Evolutionary conservation across 2,113 vertebrate species (phyloP), one percentile per base, ranked within the genome.

Genomic region (Gadus macrocephalus): DNA sequence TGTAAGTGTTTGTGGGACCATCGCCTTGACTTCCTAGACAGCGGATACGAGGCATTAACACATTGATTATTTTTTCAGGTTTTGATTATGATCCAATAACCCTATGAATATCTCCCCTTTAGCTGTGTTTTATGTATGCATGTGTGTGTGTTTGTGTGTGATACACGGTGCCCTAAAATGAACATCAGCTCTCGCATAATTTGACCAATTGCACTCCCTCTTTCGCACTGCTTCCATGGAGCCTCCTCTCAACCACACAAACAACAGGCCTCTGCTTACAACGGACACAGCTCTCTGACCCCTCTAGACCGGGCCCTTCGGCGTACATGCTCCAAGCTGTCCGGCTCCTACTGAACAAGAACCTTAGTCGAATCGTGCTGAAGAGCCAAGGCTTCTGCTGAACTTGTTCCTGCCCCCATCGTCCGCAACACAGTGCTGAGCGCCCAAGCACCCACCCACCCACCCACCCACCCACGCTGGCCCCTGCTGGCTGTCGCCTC

Each of bases 41-140:
- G 76, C 70, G 82, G 77, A 85, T 89, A 84, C 85, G 79, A 87
- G 84, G 79, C 74, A 86, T 87, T 81, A 85, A 78, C 78, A 86
- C 82, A 83, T 88, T 81, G 87, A 74, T 86, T 73, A 83, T 73
- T 83, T 81, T 86, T 85, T 88, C 12, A 49, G 12, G 12, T 49
- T 49, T 49, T 49, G 42, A 87, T 87, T 85, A 72, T 56, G 35
- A 73, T 31, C 78, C 82, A 38, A 86, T 90, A 89, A 87, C 75
- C 84, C 85, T 87, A 76, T 74, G 71, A 73, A 81, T 49, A 82
- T 84, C 69, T 79, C 5, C 61, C 7, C 42, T 53, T 82, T 62
- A 76, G 25, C 35, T 49, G 65, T 78, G 62, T 56, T 66, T 25
- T n/a, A 16, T 31, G 1, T 58, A n/a, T 55, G 58, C 56, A 31